Conservation (phyloP, 2,113 vertebrate species). For the Gymnorhina tibicen region DNA sequence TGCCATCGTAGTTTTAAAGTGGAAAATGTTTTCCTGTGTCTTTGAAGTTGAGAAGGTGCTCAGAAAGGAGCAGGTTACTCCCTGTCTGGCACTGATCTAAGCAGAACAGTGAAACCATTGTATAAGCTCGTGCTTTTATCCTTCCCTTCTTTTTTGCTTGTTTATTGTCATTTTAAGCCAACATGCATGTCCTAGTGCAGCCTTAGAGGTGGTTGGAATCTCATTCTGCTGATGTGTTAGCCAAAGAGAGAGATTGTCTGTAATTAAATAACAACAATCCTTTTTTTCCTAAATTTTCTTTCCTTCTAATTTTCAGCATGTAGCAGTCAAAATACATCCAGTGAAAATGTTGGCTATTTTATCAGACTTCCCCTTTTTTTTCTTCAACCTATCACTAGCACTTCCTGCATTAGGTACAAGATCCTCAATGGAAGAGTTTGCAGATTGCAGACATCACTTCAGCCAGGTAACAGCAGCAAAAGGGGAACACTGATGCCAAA, state of each 20-base stretch:
- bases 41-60: neutral
- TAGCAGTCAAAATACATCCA: neutral
- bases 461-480: conserved; percentile 32
- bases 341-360: neutral
- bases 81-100: neutral
- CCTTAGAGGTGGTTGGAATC: conserved; percentile 1
- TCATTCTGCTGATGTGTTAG: conserved; percentile 18
- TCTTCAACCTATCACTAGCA: conserved; percentile 6
- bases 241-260: neutral
- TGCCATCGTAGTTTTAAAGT: neutral
- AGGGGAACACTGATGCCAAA: neutral
- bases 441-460: conserved; percentile 31
- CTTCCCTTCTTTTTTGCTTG: neutral
- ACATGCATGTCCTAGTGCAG: neutral
- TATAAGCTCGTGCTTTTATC: neutral
- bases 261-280: neutral
- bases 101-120: neutral
- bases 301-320: neutral
- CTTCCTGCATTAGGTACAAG: conserved; percentile 47
- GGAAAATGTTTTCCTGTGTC: neutral
- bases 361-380: neutral
- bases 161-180: neutral
- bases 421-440: conserved; percentile 31
- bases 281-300: neutral
- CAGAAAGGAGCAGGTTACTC: neutral